These are phyloP conservation scores for Gymnosoma rotundatum DNA, from an alignment of 2,888 invertebrate genomes.

Conservation along the genomic window DNA sequence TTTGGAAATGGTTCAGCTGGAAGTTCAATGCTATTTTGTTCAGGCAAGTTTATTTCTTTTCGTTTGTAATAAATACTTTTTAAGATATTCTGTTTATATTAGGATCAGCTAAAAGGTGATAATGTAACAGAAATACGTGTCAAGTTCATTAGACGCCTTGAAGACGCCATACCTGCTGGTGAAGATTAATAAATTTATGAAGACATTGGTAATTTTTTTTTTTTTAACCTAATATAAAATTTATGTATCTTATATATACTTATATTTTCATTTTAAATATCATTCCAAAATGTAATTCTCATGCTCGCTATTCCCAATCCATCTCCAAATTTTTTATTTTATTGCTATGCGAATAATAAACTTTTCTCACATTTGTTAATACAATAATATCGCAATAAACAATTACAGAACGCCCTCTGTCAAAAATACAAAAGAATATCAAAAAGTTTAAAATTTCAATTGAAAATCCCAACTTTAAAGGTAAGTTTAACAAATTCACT, in stretches of 20 bases:
- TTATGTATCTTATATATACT: constrained; percentile 29
- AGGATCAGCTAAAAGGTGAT: constrained; percentile 98
- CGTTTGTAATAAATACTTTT: not conserved
- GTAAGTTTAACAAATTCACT: no score
- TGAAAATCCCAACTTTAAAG: no score
- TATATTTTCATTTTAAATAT: constrained; percentile 45
- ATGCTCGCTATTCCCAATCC: not conserved
- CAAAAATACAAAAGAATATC: no score
- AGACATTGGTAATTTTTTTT: not conserved
- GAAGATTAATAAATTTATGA: constrained; percentile 88
- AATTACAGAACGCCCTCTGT: no score
- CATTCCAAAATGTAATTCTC: constrained; percentile 50
- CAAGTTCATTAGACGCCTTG: constrained; percentile 96
- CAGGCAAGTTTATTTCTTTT: constrained; percentile 82
- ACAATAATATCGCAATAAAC: no score
- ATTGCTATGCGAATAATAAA: not conserved
- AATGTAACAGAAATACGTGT: constrained; percentile 95
- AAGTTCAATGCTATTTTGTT: constrained; percentile 96
- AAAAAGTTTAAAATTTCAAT: no score
- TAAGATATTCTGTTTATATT: constrained; percentile 5
- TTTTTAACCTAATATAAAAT: not conserved
- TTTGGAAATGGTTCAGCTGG: constrained; percentile 99
- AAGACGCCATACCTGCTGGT: constrained; percentile 98
- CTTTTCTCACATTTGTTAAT: not conserved
- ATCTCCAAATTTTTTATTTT: not conserved